Percentiles rank a stretch among this genome's conserved stretches.
These are phyloP conservation scores for Stenodema calcarata DNA, from an alignment of 2,888 invertebrate species.

Conservation along the genomic window DNA sequence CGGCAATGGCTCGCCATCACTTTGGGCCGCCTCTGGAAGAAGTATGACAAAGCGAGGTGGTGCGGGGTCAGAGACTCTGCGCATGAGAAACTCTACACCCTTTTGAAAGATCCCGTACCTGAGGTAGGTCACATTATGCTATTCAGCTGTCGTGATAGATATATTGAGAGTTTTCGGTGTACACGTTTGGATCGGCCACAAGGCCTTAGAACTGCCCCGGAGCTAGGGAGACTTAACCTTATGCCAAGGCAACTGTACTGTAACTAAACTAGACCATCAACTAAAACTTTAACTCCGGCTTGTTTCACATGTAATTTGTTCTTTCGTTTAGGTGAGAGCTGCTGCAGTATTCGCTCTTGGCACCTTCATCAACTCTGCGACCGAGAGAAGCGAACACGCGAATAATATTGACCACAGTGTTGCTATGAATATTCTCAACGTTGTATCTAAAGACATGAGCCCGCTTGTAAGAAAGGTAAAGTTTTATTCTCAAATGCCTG, in stretches of 20 bases:
- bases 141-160: too few species aligned
- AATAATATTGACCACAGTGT: slow-evolving; percentile 93
- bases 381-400: slow-evolving; percentile 88
- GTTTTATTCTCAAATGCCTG: too few species aligned
- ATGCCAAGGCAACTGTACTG: too few species aligned
- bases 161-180: too few species aligned
- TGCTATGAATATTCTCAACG: slow-evolving; percentile 83
- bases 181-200: too few species aligned
- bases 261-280: too few species aligned
- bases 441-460: slow-evolving; percentile 82
- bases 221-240: too few species aligned
- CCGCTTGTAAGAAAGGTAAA: slow-evolving; percentile 78
- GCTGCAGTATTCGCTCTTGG: slow-evolving; percentile 95
- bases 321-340: slow-evolving; percentile 72
- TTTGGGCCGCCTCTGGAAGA: slow-evolving; percentile 88
- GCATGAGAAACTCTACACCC: slow-evolving; percentile 89
- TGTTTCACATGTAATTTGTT: too few species aligned
- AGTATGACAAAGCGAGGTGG: slow-evolving; percentile 89
- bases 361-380: slow-evolving; percentile 86
- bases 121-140: slow-evolving; percentile 73
- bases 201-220: too few species aligned
- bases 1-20: slow-evolving; percentile 92
- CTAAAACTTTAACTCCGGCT: too few species aligned
- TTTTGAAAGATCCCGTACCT: slow-evolving; percentile 81
- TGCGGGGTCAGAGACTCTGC: slow-evolving; percentile 93